phyloP scores from a whole-genome alignment of 2,797 vertebrate genomes.

The Nannoperca australis region DNA sequence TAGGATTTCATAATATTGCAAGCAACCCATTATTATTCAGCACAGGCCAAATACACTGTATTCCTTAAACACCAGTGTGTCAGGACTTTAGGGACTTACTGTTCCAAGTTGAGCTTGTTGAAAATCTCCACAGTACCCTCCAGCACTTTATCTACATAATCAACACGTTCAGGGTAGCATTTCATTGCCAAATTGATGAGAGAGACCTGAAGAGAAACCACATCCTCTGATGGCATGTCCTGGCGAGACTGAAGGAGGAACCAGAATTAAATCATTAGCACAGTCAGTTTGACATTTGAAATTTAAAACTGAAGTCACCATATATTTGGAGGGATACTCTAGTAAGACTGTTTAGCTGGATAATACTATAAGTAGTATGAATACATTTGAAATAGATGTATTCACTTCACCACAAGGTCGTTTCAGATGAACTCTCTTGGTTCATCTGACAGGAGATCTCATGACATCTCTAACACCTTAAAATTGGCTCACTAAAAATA shows the following conservation, averaged over 20 bases:
- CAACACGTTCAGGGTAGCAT: constrained; percentile 97
- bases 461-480: neutral
- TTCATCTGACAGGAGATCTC: neutral
- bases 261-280: neutral
- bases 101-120: constrained; percentile 97
- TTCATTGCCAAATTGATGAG: constrained; percentile 99
- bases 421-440: neutral
- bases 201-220: constrained; percentile 98
- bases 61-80: neutral
- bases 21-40: neutral
- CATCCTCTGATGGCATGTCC: constrained; percentile 99
- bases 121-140: constrained; percentile 99
- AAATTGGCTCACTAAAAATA: neutral
- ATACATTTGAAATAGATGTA: neutral
- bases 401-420: neutral
- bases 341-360: too few species aligned
- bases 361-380: constrained; percentile 4
- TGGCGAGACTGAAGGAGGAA: constrained; percentile 90
- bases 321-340: neutral
- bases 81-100: constrained; percentile 85
- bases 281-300: neutral
- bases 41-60: neutral
- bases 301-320: neutral
- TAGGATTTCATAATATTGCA: neutral
- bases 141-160: constrained; percentile 98